Conservation (phyloP, 1,140 invertebrate species). For the Heliconius hermathena region DNA sequence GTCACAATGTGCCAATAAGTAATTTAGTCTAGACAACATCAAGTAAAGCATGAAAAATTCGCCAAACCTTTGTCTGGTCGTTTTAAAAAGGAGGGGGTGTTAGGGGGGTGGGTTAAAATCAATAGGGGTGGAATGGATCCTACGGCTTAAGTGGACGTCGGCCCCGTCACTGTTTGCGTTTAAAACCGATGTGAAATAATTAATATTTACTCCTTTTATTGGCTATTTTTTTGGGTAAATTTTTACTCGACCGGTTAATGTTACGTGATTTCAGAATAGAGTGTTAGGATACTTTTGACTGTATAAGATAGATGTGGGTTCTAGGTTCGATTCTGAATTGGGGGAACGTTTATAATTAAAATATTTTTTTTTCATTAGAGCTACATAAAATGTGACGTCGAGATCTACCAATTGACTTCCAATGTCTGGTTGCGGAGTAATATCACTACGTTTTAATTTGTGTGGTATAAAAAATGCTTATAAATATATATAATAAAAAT, state of each 20-base stretch:
- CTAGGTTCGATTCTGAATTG: too few species aligned
- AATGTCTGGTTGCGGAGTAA: too few species aligned
- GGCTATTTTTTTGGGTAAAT: slow-evolving; percentile 12
- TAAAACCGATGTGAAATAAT: slow-evolving; percentile 44
- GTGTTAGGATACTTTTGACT: background rate
- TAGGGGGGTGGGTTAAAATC: slow-evolving; percentile 61
- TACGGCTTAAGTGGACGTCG: slow-evolving; percentile 55
- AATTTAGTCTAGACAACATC: slow-evolving; percentile 46
- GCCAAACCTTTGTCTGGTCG: slow-evolving; percentile 61
- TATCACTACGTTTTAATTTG: too few species aligned
- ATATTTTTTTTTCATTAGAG: background rate
- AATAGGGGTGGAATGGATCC: slow-evolving; percentile 52
- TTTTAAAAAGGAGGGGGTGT: slow-evolving; percentile 60
- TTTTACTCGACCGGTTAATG: background rate
- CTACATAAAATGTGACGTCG: too few species aligned
- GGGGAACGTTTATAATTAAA: background rate
- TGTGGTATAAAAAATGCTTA: too few species aligned
- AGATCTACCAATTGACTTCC: too few species aligned
- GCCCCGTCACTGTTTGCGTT: slow-evolving; percentile 47
- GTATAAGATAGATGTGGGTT: background rate
- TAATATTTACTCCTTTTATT: slow-evolving; percentile 33
- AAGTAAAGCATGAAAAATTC: slow-evolving; percentile 49
- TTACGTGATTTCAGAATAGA: background rate
- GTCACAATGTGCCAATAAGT: slow-evolving; percentile 38
- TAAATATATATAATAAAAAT: too few species aligned